phyloP scores from a whole-genome alignment of 2,888 invertebrate genomes.

The Anodontia alba region DNA sequence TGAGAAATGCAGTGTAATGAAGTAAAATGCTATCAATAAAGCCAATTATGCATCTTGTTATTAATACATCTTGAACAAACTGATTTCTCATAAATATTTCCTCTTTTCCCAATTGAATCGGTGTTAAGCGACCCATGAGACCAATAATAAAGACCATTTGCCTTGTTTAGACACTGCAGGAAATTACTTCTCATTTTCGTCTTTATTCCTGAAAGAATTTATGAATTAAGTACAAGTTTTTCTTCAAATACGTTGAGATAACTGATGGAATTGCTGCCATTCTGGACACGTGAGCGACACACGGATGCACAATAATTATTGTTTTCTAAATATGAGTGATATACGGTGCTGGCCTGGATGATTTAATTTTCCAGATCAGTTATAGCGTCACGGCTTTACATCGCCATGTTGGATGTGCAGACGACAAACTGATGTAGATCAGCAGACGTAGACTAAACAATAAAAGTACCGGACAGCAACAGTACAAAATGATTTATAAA shows the following conservation, averaged over 20 bases:
- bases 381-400: background rate
- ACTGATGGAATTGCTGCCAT: slow-evolving; percentile 1
- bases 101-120: slow-evolving; percentile 50
- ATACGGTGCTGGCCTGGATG: slow-evolving; percentile 2
- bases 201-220: slow-evolving; percentile 41
- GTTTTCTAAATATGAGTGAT: slow-evolving; percentile 18
- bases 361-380: slow-evolving; percentile 17
- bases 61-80: background rate
- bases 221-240: slow-evolving; percentile 34
- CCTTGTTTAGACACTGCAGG: slow-evolving; percentile 53
- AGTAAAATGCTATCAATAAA: background rate
- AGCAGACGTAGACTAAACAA: slow-evolving; percentile 3
- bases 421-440: background rate
- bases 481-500: too few species aligned
- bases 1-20: background rate
- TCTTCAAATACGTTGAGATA: background rate
- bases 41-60: slow-evolving; percentile 9
- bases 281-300: slow-evolving; percentile 12
- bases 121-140: slow-evolving; percentile 45
- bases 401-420: background rate
- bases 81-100: slow-evolving; percentile 23
- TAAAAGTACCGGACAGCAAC: too few species aligned
- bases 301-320: slow-evolving; percentile 21
- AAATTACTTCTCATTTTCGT: slow-evolving; percentile 53
- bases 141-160: slow-evolving; percentile 55